Percentiles rank a stretch among this genome's conserved stretches.
Evolutionary conservation across 2,113 vertebrate genomes (phyloP).

Genomic region (Scolopax mira): DNA sequence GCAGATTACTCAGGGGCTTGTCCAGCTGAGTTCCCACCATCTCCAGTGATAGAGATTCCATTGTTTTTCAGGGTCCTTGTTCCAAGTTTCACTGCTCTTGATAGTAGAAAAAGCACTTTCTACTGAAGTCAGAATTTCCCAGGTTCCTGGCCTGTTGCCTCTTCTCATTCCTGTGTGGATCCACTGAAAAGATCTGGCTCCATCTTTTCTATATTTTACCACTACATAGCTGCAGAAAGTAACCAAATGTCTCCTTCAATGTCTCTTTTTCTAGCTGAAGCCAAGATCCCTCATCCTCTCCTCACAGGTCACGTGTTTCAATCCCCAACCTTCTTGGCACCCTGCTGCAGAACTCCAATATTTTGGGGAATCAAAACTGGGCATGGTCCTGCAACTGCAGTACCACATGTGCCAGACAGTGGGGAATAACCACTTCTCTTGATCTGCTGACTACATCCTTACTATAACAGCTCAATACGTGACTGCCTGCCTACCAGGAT

Average conservation of each 20-base stretch:
- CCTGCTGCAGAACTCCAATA: neutral
- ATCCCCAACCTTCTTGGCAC: neutral
- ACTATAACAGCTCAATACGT: neutral
- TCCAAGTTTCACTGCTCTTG: neutral
- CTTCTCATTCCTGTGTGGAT: neutral
- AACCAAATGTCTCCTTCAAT: neutral
- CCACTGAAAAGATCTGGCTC: neutral
- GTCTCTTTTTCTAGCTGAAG: neutral
- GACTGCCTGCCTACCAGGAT: neutral
- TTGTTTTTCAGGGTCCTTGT: neutral
- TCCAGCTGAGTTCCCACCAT: neutral
- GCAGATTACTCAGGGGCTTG: neutral
- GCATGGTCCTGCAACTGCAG: neutral
- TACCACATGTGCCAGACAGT: neutral
- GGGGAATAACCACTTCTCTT: neutral
- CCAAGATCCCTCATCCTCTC: neutral
- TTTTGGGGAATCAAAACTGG: neutral
- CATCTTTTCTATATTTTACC: neutral
- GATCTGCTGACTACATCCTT: neutral
- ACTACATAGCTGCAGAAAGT: neutral
- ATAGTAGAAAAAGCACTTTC: neutral
- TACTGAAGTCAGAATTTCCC: neutral
- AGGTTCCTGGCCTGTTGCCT: neutral
- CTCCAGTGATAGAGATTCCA: neutral
- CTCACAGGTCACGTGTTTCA: rapidly evolving